These are phyloP conservation scores for Paelopatides confundens DNA, from an alignment of 53 echinoderm and acorn worm genomes.

Conservation along the genomic window DNA sequence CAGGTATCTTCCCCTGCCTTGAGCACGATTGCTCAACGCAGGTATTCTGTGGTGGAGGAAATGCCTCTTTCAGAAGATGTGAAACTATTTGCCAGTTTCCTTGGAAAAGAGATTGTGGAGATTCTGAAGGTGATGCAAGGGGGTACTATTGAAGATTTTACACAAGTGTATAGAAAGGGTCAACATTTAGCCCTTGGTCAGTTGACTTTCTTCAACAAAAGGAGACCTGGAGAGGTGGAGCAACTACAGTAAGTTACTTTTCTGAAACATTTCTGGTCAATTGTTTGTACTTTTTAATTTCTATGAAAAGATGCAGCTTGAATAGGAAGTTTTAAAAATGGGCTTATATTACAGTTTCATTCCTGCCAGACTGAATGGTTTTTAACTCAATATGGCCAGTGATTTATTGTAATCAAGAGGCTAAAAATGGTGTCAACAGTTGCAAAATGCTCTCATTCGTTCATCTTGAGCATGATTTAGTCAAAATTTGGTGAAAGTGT, in stretches of 20 bases:
- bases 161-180: not conserved
- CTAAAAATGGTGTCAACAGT: too few species aligned
- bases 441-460: too few species aligned
- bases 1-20: slow-evolving; percentile 24
- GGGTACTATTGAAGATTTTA: not conserved
- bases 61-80: not conserved
- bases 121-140: not conserved
- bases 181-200: not conserved
- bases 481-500: too few species aligned
- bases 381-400: too few species aligned
- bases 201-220: not conserved
- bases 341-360: too few species aligned
- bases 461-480: too few species aligned
- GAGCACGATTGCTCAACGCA: not conserved
- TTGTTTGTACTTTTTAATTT: too few species aligned
- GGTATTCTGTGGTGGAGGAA: not conserved
- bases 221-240: not conserved
- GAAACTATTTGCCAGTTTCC: not conserved
- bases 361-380: too few species aligned
- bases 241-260: not conserved
- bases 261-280: too few species aligned
- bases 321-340: too few species aligned
- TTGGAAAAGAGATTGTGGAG: not conserved
- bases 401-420: too few species aligned
- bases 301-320: too few species aligned